These are phyloP conservation scores for Oxytorus armatus DNA, from an alignment of 2,888 invertebrate genomes.

Conservation along the genomic window DNA sequence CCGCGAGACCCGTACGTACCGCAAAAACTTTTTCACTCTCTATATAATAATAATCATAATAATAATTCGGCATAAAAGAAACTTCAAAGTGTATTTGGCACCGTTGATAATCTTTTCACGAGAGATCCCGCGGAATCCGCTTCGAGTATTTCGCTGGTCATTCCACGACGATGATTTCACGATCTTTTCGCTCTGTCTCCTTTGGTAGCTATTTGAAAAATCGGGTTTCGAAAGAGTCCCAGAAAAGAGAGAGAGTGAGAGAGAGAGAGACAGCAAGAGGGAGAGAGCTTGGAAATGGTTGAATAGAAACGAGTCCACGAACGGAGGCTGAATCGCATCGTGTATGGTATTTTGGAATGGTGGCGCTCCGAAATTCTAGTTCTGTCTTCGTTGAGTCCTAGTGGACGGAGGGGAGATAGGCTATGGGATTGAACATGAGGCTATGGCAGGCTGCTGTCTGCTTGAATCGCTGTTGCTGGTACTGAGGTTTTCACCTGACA, in stretches of 20 bases:
- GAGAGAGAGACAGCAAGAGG: not conserved
- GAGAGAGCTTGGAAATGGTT: conserved; percentile 21
- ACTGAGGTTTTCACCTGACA: conserved; percentile 73
- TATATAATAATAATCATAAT: not conserved
- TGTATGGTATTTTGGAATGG: conserved; percentile 31
- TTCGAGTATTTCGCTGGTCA: conserved; percentile 58
- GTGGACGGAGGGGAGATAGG: not conserved
- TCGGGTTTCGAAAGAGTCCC: not conserved
- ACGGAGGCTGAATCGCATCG: not conserved
- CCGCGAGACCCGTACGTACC: conserved; percentile 8
- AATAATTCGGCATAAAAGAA: conserved; percentile 17
- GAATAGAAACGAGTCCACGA: conserved; percentile 1
- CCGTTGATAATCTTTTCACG: conserved; percentile 55
- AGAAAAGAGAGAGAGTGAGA: not conserved
- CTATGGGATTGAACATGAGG: not conserved
- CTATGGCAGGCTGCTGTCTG: conserved; percentile 17
- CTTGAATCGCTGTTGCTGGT: conserved; percentile 53
- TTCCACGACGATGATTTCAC: conserved; percentile 49
- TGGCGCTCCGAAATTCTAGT: conserved; percentile 48
- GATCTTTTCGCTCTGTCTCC: conserved; percentile 16
- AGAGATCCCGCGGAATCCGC: conserved; percentile 46
- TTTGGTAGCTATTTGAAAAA: conserved; percentile 16
- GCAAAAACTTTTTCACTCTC: conserved; percentile 1
- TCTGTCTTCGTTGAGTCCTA: conserved; percentile 12
- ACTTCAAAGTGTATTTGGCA: conserved; percentile 47